Conservation (phyloP, 2,888 invertebrate species). For the Agonopterix subpropinquella region DNA sequence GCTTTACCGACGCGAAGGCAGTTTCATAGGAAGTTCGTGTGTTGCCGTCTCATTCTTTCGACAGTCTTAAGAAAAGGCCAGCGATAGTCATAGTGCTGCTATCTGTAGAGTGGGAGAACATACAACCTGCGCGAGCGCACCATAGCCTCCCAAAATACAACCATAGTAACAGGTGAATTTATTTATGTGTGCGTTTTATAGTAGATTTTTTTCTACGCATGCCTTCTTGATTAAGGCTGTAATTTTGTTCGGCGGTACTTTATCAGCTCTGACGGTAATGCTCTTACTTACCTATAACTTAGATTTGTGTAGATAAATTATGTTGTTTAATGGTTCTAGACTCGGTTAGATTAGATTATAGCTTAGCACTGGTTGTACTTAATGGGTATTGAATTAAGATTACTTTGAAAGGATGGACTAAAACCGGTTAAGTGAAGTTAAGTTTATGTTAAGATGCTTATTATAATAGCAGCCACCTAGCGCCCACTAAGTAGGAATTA, state of each 20-base stretch:
- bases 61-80: conserved; percentile 28
- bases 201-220: conserved; percentile 41
- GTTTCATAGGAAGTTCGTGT: conserved; percentile 18
- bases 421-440: no score
- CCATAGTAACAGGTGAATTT: conserved; percentile 67
- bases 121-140: conserved; percentile 65
- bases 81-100: conserved; percentile 29
- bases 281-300: conserved; percentile 20
- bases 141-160: conserved; percentile 55
- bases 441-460: no score
- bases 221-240: conserved; percentile 63
- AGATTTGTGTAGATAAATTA: conserved; percentile 9
- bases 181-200: conserved; percentile 48
- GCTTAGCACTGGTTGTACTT: background rate
- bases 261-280: conserved; percentile 38
- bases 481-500: no score
- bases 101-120: conserved; percentile 47
- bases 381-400: no score
- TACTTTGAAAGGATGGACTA: no score
- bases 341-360: background rate
- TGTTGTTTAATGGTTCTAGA: conserved; percentile 3
- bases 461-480: no score
- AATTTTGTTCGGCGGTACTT: conserved; percentile 51
- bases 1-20: conserved; percentile 53
- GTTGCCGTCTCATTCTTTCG: conserved; percentile 33